Conservation (phyloP, 2,113 vertebrate species). For the Cinclus cinclus region DNA sequence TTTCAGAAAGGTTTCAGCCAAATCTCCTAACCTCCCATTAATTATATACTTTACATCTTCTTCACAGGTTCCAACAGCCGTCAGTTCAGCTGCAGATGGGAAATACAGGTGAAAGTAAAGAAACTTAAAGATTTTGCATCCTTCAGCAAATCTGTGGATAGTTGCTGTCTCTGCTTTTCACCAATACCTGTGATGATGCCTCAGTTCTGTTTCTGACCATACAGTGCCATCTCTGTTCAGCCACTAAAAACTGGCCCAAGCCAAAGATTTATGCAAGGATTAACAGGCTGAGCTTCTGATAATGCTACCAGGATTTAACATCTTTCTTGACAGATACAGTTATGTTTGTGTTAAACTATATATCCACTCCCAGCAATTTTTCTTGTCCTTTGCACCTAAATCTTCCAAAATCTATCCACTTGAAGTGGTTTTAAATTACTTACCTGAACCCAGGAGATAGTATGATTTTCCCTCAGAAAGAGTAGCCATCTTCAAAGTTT, state of each 20-base stretch:
- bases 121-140: neutral
- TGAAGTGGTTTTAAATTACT: neutral
- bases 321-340: neutral
- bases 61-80: neutral
- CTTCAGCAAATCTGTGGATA: neutral
- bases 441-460: neutral
- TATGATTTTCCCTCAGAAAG: neutral
- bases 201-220: neutral
- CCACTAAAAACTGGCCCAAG: neutral
- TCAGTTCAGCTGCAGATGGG: neutral
- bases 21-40: neutral
- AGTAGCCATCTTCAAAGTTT: neutral
- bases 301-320: neutral
- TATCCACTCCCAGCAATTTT: neutral
- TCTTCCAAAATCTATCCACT: neutral
- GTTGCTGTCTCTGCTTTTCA: neutral
- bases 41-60: neutral
- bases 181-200: rapidly evolving
- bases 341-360: neutral
- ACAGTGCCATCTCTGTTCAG: neutral
- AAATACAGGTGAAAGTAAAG: neutral
- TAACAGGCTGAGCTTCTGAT: neutral
- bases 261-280: neutral
- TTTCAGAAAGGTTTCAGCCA: neutral
- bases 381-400: neutral